Base-by-base conservation (phyloP, 1,140 invertebrate species). In the Pentalonia nigronervosa region DNA sequence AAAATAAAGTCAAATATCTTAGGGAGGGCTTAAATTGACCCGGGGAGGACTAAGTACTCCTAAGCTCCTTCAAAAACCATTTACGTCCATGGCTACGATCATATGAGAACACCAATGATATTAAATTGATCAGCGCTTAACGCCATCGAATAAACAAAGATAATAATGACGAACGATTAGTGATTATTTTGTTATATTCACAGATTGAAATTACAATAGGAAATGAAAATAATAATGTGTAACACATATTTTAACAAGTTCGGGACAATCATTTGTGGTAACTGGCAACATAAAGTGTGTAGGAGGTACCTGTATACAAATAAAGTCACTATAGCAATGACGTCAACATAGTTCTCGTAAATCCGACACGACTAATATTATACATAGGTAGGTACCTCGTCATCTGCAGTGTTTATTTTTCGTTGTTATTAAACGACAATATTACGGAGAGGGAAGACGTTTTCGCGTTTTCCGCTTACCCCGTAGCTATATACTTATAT, bases 1-100 rank as follows among this genome's bases (percentile, higher is more conserved):
- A 23, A 53, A 53, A 53, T 53, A 21, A 21, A 53, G 50, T 23
- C 21, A 53, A 53, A 23, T 21, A 23, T 21, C 21, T 67, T n/a
- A 17, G 30, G 14, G 1, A n/a, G 1, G 6, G 14, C 0, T n/a
- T n/a, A 14, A 6, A 11, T 17, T n/a, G 14, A n/a, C 11, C 11
- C 3, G 14, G 14, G 6, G 60, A 67, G 30, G 30, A n/a, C 14
- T n/a, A 17, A 67, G 4, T 67, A n/a, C 14, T 14, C 14, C 11
- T 17, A n/a, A 67, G 3, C 60, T n/a, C 4, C 30, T 6, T 2
- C 53, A 6, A 9, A 4, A 4, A 2, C 30, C 9, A 67, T 67
- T n/a, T n/a, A 17, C 11, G 60, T n/a, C 30, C 30, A 17, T 7
- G 60, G 11, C 14, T n/a, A 25, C 7, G 23, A 60, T 9, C 7